These are phyloP conservation scores for Nyctibius grandis DNA, from an alignment of 2,797 vertebrate genomes.

Conservation along the genomic window DNA sequence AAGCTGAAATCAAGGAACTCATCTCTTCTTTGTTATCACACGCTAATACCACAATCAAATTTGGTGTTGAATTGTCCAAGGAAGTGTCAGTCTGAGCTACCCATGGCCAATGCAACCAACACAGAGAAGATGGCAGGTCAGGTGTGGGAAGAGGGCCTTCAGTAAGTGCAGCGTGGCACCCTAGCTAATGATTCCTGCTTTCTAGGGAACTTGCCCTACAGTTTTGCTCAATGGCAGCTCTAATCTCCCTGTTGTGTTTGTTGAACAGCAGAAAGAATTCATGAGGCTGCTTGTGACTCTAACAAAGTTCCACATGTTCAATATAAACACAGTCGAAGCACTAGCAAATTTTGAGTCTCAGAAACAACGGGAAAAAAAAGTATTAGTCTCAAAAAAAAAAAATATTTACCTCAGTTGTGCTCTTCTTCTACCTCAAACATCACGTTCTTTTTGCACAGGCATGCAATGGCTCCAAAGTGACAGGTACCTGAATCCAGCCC, in stretches of 20 bases:
- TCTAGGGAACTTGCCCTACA: not conserved
- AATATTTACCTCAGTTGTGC: not conserved
- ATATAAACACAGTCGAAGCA: not conserved
- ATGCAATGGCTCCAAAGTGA: not conserved
- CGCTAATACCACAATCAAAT: not conserved
- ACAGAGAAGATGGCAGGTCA: not conserved
- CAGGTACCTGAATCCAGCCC: not conserved
- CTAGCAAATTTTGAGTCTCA: not conserved
- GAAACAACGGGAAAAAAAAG: not conserved
- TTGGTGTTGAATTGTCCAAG: not conserved
- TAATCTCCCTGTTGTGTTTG: not conserved
- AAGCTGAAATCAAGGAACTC: not conserved
- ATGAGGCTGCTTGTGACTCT: not conserved
- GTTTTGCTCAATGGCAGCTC: not conserved
- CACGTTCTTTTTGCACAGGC: not conserved
- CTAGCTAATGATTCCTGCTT: not conserved
- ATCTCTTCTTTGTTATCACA: not conserved
- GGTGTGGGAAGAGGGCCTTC: not conserved
- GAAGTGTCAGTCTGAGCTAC: not conserved
- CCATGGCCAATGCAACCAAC: not conserved
- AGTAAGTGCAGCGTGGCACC: not conserved
- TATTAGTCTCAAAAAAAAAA: not conserved
- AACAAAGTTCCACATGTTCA: not conserved
- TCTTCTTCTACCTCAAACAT: not conserved
- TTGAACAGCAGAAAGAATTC: not conserved